These are phyloP conservation scores for Zygaena filipendulae DNA, from an alignment of 2,888 invertebrate genomes.

Conservation along the genomic window DNA sequence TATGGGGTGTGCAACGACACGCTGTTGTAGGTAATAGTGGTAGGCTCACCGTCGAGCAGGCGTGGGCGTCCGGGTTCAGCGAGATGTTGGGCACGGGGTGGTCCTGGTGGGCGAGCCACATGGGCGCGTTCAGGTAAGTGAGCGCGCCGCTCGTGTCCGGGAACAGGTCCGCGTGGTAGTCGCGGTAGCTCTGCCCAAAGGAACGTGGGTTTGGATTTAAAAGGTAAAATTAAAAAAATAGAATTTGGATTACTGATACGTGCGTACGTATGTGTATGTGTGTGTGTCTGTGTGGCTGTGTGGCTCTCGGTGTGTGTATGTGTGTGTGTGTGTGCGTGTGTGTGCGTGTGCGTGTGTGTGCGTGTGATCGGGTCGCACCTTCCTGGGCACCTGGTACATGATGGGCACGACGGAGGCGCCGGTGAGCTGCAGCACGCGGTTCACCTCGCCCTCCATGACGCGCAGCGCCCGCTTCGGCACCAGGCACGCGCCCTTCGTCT, in stretches of 20 bases:
- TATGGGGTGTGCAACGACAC: too few species aligned
- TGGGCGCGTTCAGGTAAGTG: conserved; percentile 80
- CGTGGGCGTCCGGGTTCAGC: conserved; percentile 79
- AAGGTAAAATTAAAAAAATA: background rate
- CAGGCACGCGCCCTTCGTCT: conserved; percentile 93
- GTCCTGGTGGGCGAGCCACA: conserved; percentile 86
- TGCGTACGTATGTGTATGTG: background rate
- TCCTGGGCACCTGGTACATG: conserved; percentile 94
- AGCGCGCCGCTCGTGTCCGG: conserved; percentile 88
- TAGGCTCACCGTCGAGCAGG: too few species aligned
- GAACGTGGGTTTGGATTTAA: too few species aligned
- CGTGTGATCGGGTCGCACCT: too few species aligned
- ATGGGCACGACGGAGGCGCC: conserved; percentile 90
- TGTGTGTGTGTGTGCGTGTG: too few species aligned
- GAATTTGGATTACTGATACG: background rate
- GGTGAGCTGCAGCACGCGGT: conserved; percentile 87
- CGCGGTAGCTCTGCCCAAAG: conserved; percentile 89
- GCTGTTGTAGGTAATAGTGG: too few species aligned
- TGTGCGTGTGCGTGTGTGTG: too few species aligned
- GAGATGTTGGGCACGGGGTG: conserved; percentile 83
- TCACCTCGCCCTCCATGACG: conserved; percentile 98
- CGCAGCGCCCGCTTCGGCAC: conserved; percentile 92
- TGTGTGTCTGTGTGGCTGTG: background rate
- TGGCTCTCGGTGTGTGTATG: too few species aligned
- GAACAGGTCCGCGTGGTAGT: conserved; percentile 94